Evolutionary conservation across 2,888 invertebrate species (phyloP).

Genomic region (Acheta domesticus): DNA sequence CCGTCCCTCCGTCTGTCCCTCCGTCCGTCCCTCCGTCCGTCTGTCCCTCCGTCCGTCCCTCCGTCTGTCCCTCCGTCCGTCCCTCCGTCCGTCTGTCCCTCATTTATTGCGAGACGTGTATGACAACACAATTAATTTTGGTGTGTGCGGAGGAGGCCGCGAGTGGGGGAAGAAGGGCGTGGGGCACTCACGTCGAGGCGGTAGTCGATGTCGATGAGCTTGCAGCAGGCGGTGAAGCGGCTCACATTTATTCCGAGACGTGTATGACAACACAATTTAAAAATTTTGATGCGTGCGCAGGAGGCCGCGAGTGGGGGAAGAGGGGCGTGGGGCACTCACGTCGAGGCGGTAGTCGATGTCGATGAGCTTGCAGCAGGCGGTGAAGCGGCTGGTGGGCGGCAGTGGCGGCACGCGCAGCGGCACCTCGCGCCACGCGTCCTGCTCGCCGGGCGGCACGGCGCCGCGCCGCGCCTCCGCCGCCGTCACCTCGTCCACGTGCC

Average conservation of each 20-base stretch:
- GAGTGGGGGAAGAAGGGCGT: too few species aligned
- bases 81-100: too few species aligned
- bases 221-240: conserved; percentile 39
- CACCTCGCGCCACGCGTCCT: conserved; percentile 39
- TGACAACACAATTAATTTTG: too few species aligned
- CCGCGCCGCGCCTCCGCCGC: conserved; percentile 40
- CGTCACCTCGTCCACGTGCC: conserved; percentile 40
- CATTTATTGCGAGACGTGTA: too few species aligned
- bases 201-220: conserved; percentile 41
- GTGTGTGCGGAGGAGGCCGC: too few species aligned
- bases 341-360: conserved; percentile 41
- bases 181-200: conserved; percentile 40
- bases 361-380: conserved; percentile 41
- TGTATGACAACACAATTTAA: too few species aligned
- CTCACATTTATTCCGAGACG: neutral
- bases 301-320: too few species aligned
- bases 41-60: too few species aligned
- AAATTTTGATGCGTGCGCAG: too few species aligned
- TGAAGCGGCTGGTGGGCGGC: conserved; percentile 40
- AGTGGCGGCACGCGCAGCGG: conserved; percentile 39
- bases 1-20: too few species aligned
- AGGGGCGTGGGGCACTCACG: conserved; percentile 36
- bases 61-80: too few species aligned
- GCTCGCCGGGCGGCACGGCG: conserved; percentile 39
- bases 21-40: too few species aligned